Base-by-base conservation (phyloP, 2,113 vertebrate genomes). In the Percina caprodes region DNA sequence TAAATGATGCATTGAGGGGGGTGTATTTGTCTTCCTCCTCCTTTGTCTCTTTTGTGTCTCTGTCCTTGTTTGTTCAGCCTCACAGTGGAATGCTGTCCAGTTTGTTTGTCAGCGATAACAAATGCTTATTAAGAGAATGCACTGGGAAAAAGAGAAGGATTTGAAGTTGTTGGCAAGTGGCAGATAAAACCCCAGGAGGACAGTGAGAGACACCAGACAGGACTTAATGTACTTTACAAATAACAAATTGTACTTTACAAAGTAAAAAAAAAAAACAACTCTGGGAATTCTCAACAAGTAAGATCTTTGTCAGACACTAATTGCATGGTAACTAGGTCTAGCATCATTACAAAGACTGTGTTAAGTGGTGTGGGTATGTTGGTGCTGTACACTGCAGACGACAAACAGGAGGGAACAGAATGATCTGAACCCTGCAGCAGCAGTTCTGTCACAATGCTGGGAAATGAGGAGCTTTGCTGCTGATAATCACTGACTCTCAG, bases 301-400 rank as follows among this genome's bases (percentile, higher is more conserved):
- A 24, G 55, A 74, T 71, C 75, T 81, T 63, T 78, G 76, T 84
- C 62, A 61, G 56, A 67, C 39, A 26, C 24, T 87, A 77, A 87
- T 62, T 83, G 69, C 79, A 74, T 62, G 35, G 26, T 61, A 69
- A 86, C 77, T 62, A 62, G 65, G 33, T 69, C 62, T 35, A 56
- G 79, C 10, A 3, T 54, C 18, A 21, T 39, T 30, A 67, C 63
- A 80, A 49, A 18, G 51, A 59, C 14, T 7, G 30, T 39, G 35
- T 8, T 39, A 39, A 39, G 35, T 42, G 39, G 10, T 42, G 39
- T 42, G 39, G 39, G 39, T 42, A 11, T 3, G 39, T 77, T 52
- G 5, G 10, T 58, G 70, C 33, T 35, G 63, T n/a, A 5, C 0
- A 2, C 62, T 54, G 56, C 46, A 11, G 71, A 42, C 65, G 52